Conservation (phyloP, 2,113 vertebrate species). For the Isurus oxyrinchus region DNA sequence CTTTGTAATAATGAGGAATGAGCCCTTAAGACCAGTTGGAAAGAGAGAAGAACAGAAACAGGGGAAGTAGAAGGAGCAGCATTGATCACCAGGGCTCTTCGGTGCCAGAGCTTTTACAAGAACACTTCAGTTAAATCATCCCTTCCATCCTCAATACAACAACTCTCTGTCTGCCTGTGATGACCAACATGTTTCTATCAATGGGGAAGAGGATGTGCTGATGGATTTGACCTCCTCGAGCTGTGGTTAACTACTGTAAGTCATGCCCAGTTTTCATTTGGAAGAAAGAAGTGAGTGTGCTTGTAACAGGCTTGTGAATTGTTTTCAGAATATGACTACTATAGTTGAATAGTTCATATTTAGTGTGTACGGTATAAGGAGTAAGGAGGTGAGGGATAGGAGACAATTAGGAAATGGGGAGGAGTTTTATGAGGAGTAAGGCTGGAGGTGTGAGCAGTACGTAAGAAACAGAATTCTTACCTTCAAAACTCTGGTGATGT, state of each 20-base stretch:
- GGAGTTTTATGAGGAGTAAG: no score
- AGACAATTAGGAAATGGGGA: no score
- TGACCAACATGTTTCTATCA: background rate
- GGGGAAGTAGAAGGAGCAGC: background rate
- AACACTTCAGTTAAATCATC: background rate
- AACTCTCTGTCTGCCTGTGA: background rate
- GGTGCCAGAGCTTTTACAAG: background rate
- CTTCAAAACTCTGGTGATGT: background rate
- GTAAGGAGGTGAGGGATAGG: background rate
- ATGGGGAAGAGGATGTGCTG: background rate
- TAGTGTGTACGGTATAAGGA: background rate
- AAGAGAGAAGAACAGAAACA: background rate
- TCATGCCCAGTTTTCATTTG: background rate
- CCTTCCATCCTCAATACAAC: background rate
- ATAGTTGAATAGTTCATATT: background rate
- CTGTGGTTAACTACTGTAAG: background rate
- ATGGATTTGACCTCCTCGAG: background rate
- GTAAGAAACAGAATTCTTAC: background rate
- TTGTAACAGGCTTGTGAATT: background rate
- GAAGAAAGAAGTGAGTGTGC: background rate
- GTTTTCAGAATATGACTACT: background rate
- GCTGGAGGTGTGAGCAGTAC: no score
- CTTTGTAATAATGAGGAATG: background rate
- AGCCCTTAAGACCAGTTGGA: background rate
- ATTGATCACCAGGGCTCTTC: background rate